Percentiles rank a stretch among this genome's conserved stretches.
These are phyloP conservation scores for Diacarnus erythraeanus DNA, from an alignment of 37 sponge, comb jelly and placozoan species.

Conservation along the genomic window DNA sequence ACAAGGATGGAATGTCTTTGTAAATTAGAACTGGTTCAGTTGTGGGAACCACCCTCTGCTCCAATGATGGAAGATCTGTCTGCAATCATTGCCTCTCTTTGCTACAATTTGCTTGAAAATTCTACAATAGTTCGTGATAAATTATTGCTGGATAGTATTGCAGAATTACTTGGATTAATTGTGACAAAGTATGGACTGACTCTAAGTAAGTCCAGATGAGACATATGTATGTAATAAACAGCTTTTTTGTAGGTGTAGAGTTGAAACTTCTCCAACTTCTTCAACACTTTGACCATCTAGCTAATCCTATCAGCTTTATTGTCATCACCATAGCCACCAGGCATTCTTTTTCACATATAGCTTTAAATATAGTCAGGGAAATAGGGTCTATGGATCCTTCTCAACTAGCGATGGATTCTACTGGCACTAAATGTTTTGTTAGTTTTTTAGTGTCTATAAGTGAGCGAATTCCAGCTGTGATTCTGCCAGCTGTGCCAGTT, in stretches of 20 bases:
- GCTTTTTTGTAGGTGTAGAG: conserved; percentile 59
- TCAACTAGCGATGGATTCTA: conserved; percentile 79
- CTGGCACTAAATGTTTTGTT: conserved; percentile 74
- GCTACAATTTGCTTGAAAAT: conserved; percentile 92
- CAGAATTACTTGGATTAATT: conserved; percentile 65
- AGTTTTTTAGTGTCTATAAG: conserved; percentile 75
- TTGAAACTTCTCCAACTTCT: conserved; percentile 87
- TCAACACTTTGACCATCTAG: conserved; percentile 89
- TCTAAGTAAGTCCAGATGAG: conserved; percentile 58
- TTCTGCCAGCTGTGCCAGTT: conserved; percentile 63
- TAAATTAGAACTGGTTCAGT: conserved; percentile 14
- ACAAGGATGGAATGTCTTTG: not conserved
- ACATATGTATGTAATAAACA: not conserved
- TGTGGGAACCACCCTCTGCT: conserved; percentile 78
- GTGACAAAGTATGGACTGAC: conserved; percentile 74
- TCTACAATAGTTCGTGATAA: conserved; percentile 54
- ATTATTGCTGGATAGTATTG: conserved; percentile 46
- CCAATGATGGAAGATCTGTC: conserved; percentile 61
- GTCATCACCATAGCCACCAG: conserved; percentile 40
- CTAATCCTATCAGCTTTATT: conserved; percentile 29
- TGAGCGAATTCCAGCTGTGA: conserved; percentile 41
- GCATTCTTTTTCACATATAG: not conserved
- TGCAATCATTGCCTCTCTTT: conserved; percentile 67
- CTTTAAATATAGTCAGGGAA: conserved; percentile 28
- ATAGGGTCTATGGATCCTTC: conserved; percentile 69